These are phyloP conservation scores for Meles meles DNA, from an alignment of 2,113 vertebrate species.

Conservation along the genomic window DNA sequence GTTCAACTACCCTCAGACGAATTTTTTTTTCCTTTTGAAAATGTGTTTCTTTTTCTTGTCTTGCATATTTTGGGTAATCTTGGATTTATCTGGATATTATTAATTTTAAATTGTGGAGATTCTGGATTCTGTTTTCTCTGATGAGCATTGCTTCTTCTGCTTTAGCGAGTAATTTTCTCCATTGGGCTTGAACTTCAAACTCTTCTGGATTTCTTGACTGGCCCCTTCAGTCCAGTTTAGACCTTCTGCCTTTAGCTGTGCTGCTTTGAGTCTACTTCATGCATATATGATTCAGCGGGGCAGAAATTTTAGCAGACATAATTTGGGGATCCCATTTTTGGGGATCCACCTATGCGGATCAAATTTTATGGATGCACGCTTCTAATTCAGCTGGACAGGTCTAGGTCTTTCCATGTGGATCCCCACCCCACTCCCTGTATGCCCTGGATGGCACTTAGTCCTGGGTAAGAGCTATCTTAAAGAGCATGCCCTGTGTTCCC, in stretches of 20 bases:
- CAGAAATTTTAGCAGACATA: not conserved
- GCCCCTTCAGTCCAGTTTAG: not conserved
- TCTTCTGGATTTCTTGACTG: not conserved
- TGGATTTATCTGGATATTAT: not conserved
- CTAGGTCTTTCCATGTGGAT: not conserved
- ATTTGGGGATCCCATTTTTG: not conserved
- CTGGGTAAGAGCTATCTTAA: not conserved
- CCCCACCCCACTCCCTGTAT: not conserved
- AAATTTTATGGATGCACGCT: not conserved
- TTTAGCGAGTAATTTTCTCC: not conserved
- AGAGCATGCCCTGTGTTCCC: no score
- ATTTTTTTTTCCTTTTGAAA: not conserved
- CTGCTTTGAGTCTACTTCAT: not conserved
- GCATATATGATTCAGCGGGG: not conserved
- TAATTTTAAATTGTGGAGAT: not conserved
- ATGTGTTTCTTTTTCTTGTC: not conserved
- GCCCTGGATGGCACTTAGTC: not conserved
- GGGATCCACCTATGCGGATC: not conserved
- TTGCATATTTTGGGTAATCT: not conserved
- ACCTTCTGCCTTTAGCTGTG: not conserved
- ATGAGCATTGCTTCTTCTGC: not conserved
- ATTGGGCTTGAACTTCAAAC: not conserved
- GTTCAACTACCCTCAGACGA: not conserved
- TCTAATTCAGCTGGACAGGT: not conserved
- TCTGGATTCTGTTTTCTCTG: not conserved